A percentile compares a stretch with the other conserved stretches of the same genome.
Evolutionary conservation across 1,140 invertebrate species (phyloP).

Genomic region (Bombus affinis): DNA sequence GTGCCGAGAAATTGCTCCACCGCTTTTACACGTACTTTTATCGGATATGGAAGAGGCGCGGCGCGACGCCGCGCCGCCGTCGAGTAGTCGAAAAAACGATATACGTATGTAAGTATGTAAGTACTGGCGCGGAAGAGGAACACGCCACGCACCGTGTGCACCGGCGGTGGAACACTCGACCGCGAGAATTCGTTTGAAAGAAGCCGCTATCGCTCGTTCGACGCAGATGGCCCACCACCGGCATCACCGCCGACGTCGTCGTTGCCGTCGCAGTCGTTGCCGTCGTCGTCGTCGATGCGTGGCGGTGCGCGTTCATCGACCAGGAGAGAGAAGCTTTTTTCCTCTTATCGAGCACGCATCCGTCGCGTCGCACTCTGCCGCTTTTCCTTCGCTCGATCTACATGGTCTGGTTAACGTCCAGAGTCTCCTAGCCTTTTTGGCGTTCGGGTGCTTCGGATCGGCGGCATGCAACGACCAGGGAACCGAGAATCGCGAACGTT

Average conservation of each 20-base stretch:
- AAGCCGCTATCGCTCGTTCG: constrained; percentile 75
- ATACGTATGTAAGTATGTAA: not conserved
- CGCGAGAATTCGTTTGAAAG: constrained; percentile 67
- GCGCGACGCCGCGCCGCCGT: not conserved
- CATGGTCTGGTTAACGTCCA: constrained; percentile 34
- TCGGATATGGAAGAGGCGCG: not conserved
- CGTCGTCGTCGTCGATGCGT: not conserved
- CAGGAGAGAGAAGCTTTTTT: constrained; percentile 44
- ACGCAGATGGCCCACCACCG: constrained; percentile 74
- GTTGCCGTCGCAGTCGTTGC: not conserved
- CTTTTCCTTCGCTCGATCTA: not conserved
- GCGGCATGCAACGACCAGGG: not conserved
- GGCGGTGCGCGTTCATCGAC: constrained; percentile 13
- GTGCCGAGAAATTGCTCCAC: too few species aligned
- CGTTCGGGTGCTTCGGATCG: too few species aligned
- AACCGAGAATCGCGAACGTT: not conserved
- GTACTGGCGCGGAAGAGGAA: constrained; percentile 7
- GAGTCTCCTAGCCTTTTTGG: too few species aligned
- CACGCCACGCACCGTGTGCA: not conserved
- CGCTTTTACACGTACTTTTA: not conserved
- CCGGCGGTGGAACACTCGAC: constrained; percentile 68
- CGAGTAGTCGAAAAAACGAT: constrained; percentile 3
- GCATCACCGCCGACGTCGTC: not conserved
- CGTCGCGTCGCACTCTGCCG: not conserved
- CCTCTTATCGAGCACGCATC: constrained; percentile 14